phyloP scores from a whole-genome alignment of 2,888 invertebrate species.

The Salticus scenicus region DNA sequence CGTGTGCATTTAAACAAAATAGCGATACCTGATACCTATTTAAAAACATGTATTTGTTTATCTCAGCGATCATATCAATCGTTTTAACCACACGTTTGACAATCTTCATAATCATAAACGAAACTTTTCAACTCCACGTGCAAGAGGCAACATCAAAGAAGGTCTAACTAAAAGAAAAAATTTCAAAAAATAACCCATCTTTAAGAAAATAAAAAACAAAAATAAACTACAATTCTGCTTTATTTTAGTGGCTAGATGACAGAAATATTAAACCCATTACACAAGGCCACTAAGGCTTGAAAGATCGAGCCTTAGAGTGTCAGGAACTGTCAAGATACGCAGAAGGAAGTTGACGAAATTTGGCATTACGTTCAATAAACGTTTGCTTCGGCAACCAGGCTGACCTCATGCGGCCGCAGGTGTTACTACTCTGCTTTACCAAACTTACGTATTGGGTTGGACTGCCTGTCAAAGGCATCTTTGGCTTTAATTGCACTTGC shows the following conservation, averaged over 20 bases:
- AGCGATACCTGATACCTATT: no score
- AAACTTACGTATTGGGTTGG: slow-evolving; percentile 51
- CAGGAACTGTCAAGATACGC: slow-evolving; percentile 60
- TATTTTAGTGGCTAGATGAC: slow-evolving; percentile 52
- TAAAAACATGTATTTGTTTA: no score
- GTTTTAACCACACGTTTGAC: no score
- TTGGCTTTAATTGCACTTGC: slow-evolving; percentile 45
- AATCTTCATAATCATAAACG: no score
- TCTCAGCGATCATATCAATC: no score
- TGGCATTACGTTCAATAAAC: slow-evolving; percentile 66
- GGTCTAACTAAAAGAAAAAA: background rate
- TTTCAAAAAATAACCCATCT: background rate
- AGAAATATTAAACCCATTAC: slow-evolving; percentile 67
- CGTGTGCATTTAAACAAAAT: no score
- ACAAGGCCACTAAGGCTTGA: slow-evolving; percentile 31
- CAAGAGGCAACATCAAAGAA: no score
- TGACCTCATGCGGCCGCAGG: slow-evolving; percentile 63
- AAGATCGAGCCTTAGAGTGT: slow-evolving; percentile 39
- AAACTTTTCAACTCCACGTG: no score
- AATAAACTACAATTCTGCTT: slow-evolving; percentile 14
- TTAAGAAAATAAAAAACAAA: background rate
- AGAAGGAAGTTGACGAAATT: slow-evolving; percentile 59
- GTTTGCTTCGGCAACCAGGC: slow-evolving; percentile 64
- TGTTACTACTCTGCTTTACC: slow-evolving; percentile 60
- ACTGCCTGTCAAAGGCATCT: slow-evolving; percentile 51